A percentile compares a stretch with the other conserved stretches of the same genome.
phyloP scores from a whole-genome alignment of 2,888 invertebrate species.

The Tethea ocularis region DNA sequence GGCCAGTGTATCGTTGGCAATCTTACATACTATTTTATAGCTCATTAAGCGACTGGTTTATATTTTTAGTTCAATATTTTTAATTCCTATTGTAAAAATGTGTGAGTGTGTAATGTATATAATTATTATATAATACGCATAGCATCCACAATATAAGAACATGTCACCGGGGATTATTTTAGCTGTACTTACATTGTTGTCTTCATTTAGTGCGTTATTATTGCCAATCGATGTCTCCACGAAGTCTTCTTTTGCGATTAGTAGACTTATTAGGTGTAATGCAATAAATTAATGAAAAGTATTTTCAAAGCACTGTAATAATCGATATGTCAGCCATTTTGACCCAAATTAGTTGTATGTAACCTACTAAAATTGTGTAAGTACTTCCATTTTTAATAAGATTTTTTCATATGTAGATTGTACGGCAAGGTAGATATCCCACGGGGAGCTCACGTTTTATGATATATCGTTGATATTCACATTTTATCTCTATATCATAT shows the following conservation, averaged over 20 bases:
- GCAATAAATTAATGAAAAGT: slow-evolving; percentile 65
- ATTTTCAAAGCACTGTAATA: slow-evolving; percentile 70
- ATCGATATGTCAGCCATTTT: slow-evolving; percentile 78
- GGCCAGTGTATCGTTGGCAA: slow-evolving; percentile 82
- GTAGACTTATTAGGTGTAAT: slow-evolving; percentile 67
- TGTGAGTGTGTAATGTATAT: slow-evolving; percentile 81
- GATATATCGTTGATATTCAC: slow-evolving; percentile 66
- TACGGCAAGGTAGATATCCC: slow-evolving; percentile 71
- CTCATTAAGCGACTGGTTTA: slow-evolving; percentile 82
- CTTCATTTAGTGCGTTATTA: slow-evolving; percentile 49
- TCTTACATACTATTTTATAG: slow-evolving; percentile 75
- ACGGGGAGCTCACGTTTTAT: slow-evolving; percentile 62
- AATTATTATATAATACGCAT: slow-evolving; percentile 63
- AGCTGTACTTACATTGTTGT: slow-evolving; percentile 57
- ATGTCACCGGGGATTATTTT: slow-evolving; percentile 56
- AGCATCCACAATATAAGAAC: slow-evolving; percentile 51
- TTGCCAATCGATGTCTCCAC: slow-evolving; percentile 61
- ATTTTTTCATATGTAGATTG: slow-evolving; percentile 76
- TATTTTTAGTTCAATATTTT: slow-evolving; percentile 72
- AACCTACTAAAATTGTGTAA: slow-evolving; percentile 71
- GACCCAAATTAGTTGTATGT: slow-evolving; percentile 75
- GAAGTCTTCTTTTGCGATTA: slow-evolving; percentile 72
- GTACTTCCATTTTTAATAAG: slow-evolving; percentile 82
- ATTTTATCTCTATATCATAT: slow-evolving; percentile 53
- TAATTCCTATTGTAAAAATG: slow-evolving; percentile 81